Conservation (phyloP, 2,888 invertebrate genomes). For the Hypena proboscidalis region DNA sequence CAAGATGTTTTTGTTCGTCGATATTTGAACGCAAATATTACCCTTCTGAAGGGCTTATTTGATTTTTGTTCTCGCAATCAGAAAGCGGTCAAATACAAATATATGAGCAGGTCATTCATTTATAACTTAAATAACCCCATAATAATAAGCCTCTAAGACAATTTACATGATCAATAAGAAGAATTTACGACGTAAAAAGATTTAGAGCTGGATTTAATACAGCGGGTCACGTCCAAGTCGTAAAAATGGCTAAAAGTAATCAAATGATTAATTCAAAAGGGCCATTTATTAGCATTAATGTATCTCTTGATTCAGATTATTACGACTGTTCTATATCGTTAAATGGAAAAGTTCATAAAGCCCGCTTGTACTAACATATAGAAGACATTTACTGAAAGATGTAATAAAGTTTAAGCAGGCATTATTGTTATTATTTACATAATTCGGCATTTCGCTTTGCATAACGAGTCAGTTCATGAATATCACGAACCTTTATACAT, state of each 20-base stretch:
- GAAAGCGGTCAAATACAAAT: no score
- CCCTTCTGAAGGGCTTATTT: slow-evolving; percentile 37
- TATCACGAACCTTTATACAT: slow-evolving; percentile 56
- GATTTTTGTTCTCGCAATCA: no score
- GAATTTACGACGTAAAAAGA: no score
- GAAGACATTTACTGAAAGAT: slow-evolving; percentile 49
- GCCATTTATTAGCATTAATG: not conserved
- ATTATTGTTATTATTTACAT: slow-evolving; percentile 70
- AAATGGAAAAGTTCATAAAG: slow-evolving; percentile 19
- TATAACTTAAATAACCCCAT: no score
- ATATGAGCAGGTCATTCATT: no score
- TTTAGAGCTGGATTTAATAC: no score
- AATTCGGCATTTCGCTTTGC: slow-evolving; percentile 70
- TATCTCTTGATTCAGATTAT: slow-evolving; percentile 2
- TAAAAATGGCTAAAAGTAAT: not conserved
- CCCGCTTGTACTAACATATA: slow-evolving; percentile 35
- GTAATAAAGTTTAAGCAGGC: slow-evolving; percentile 59
- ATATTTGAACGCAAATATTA: slow-evolving; percentile 32
- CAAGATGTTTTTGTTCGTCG: slow-evolving; percentile 30
- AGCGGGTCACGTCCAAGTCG: not conserved
- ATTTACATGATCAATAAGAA: no score
- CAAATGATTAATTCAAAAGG: not conserved
- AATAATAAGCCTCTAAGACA: no score
- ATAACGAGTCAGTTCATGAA: slow-evolving; percentile 66
- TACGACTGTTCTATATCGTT: slow-evolving; percentile 4